Percentiles rank a stretch among this genome's conserved stretches.
phyloP scores from a whole-genome alignment of 1,140 invertebrate genomes.

The Procambarus virginalis region DNA sequence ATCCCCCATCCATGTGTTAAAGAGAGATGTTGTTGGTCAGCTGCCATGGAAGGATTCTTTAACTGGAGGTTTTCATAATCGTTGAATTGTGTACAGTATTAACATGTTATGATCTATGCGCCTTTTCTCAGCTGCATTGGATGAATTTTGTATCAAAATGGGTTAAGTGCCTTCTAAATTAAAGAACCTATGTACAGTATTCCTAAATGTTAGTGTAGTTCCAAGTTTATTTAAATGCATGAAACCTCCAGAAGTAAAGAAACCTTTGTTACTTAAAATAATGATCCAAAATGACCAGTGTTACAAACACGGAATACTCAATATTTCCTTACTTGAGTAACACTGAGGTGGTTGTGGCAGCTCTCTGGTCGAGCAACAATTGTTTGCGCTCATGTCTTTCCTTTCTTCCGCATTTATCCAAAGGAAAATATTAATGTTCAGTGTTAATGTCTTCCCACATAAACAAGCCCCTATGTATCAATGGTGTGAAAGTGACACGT shows the following conservation, averaged over 20 bases:
- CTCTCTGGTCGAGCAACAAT: conserved; percentile 30
- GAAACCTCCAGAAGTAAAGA: not conserved
- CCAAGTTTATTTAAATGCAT: not conserved
- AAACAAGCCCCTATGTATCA: conserved; percentile 44
- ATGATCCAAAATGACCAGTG: not conserved
- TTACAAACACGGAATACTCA: not conserved
- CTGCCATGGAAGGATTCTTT: conserved; percentile 3
- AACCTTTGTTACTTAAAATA: not conserved
- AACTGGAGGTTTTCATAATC: not conserved
- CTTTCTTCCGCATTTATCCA: conserved; percentile 29
- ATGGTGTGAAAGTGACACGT: conserved; percentile 33
- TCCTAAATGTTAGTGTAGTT: not conserved
- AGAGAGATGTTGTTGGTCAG: not conserved
- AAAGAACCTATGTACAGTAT: not conserved
- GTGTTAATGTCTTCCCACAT: conserved; percentile 47
- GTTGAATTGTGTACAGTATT: not conserved
- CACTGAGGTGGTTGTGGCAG: not conserved
- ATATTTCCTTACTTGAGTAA: not conserved
- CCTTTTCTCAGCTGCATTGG: not conserved
- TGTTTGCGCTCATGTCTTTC: not conserved
- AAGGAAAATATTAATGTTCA: conserved; percentile 3
- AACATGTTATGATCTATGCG: not conserved
- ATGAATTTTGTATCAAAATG: not conserved
- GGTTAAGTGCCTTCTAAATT: not conserved
- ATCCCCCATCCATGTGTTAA: not conserved